phyloP scores from a whole-genome alignment of 2,797 vertebrate species.

The Odontamblyopus lacepedii region DNA sequence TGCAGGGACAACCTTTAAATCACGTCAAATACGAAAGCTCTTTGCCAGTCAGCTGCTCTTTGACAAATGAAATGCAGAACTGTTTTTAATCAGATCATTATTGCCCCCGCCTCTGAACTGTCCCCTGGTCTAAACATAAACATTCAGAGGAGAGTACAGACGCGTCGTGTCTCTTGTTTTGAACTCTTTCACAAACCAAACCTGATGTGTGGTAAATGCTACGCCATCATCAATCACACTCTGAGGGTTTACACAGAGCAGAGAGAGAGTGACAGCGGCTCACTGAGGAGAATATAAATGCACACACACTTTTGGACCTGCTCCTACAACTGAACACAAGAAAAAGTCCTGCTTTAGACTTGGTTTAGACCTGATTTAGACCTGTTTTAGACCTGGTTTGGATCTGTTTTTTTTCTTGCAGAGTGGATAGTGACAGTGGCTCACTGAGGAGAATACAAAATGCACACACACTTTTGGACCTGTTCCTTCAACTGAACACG shows the following conservation, averaged over 20 bases:
- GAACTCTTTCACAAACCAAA: slow-evolving; percentile 54
- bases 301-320: neutral
- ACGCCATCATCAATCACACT: slow-evolving; percentile 65
- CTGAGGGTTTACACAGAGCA: slow-evolving; percentile 52
- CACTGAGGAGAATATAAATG: slow-evolving; percentile 33
- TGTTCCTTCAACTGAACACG: too few relatives aligned
- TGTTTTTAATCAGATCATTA: slow-evolving; percentile 31
- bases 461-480: too few relatives aligned
- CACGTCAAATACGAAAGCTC: neutral
- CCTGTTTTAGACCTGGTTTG: neutral
- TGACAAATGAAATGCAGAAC: neutral
- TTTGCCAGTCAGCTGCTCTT: neutral
- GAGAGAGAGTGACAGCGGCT: slow-evolving; percentile 53
- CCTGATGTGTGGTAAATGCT: slow-evolving; percentile 48
- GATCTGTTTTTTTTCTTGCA: too few relatives aligned
- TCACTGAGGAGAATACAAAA: too few relatives aligned
- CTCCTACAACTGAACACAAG: neutral
- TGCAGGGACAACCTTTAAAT: too few relatives aligned
- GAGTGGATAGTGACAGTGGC: too few relatives aligned
- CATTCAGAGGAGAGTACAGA: slow-evolving; percentile 32
- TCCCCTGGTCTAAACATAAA: slow-evolving; percentile 46
- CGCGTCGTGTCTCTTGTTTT: slow-evolving; percentile 23
- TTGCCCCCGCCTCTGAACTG: slow-evolving; percentile 49
- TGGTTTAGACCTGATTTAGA: neutral
- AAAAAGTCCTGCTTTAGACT: neutral